Conservation (phyloP, 2,888 invertebrate genomes). For the Ariolimax columbianus region DNA sequence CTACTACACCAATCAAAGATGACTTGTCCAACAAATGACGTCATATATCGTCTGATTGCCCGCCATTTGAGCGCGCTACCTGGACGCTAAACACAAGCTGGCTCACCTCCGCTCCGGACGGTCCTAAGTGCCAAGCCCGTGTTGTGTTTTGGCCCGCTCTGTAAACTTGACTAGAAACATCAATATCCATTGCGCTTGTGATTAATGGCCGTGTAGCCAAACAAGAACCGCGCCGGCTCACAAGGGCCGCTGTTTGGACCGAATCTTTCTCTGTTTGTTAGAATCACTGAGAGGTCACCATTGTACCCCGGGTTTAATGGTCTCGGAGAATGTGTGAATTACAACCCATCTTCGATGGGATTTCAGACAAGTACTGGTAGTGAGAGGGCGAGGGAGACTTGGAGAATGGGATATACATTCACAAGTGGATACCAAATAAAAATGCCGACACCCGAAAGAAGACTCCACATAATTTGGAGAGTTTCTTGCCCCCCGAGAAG, state of each 20-base stretch:
- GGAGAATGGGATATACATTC: constrained; percentile 22
- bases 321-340: constrained; percentile 40
- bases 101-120: constrained; percentile 55
- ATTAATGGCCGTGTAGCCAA: constrained; percentile 68
- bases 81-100: constrained; percentile 30
- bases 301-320: constrained; percentile 48
- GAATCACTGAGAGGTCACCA: constrained; percentile 43
- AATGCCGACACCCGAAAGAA: background rate
- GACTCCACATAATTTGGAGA: constrained; percentile 5
- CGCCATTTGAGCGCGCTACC: background rate
- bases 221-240: constrained; percentile 51
- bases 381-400: constrained; percentile 1
- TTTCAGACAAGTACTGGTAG: background rate
- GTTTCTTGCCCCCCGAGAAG: background rate
- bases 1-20: background rate
- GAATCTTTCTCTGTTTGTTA: constrained; percentile 26
- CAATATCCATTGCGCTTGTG: constrained; percentile 73
- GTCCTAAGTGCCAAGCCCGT: constrained; percentile 73
- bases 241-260: constrained; percentile 37
- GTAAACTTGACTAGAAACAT: constrained; percentile 74
- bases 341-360: constrained; percentile 2
- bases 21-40: background rate
- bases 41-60: background rate
- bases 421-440: constrained; percentile 13
- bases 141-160: constrained; percentile 75